Conservation (phyloP, 2,888 invertebrate genomes). For the Pasiphila rectangulata region DNA sequence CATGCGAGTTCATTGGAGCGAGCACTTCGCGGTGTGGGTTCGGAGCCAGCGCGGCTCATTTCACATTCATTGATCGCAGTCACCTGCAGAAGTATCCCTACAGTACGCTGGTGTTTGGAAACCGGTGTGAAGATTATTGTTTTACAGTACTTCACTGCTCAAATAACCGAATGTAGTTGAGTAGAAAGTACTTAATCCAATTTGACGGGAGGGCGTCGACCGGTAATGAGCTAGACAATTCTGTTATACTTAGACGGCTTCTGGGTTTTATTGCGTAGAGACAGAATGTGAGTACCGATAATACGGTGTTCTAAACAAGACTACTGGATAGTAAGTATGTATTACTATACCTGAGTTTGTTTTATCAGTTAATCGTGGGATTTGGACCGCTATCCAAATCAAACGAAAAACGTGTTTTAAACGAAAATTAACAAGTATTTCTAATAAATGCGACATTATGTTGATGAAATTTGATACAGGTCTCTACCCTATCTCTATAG, state of each 20-base stretch:
- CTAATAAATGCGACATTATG: no score
- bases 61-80: neutral
- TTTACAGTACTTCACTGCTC: no score
- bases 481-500: no score
- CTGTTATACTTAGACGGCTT: conserved; percentile 3
- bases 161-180: no score
- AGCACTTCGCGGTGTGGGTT: neutral
- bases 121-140: no score
- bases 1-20: neutral
- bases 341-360: neutral
- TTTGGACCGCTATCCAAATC: no score
- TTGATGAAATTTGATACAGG: no score
- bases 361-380: no score
- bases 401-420: no score
- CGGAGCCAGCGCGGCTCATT: neutral
- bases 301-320: neutral
- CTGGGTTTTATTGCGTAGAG: conserved; percentile 7
- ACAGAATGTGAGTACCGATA: neutral
- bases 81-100: no score
- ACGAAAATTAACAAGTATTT: no score
- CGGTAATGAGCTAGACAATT: conserved; percentile 10
- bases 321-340: neutral
- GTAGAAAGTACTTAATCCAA: conserved; percentile 1
- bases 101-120: neutral
- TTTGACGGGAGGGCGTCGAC: neutral